These are phyloP conservation scores for Channa argus DNA, from an alignment of 2,113 vertebrate genomes.

Conservation along the genomic window DNA sequence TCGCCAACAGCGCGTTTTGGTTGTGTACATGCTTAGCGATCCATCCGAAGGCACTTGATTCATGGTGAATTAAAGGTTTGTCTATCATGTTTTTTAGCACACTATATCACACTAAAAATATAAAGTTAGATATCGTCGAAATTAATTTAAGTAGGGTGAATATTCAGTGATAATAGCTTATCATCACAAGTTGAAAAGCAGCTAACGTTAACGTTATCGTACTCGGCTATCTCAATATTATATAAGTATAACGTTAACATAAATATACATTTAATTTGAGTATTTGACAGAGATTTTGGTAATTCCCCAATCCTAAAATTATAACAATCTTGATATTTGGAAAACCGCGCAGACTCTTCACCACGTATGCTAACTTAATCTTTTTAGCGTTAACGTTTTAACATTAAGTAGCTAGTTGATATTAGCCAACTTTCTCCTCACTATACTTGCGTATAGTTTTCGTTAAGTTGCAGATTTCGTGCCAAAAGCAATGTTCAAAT, in stretches of 20 bases:
- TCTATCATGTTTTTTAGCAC: not conserved
- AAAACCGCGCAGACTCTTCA: too few relatives aligned
- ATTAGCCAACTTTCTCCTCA: not conserved
- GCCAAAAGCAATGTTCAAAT: accelerated
- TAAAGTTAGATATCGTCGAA: accelerated
- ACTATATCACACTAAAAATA: accelerated
- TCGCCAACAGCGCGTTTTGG: conserved; percentile 68
- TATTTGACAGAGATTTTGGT: too few relatives aligned
- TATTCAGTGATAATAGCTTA: not conserved
- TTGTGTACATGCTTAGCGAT: conserved; percentile 58
- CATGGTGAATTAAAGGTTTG: conserved; percentile 60
- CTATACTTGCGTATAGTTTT: too few relatives aligned
- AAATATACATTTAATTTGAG: too few relatives aligned
- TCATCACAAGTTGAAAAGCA: not conserved
- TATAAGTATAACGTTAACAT: too few relatives aligned
- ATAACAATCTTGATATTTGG: too few relatives aligned
- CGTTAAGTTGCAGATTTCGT: not conserved
- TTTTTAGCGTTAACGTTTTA: not conserved
- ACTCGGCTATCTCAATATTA: too few relatives aligned
- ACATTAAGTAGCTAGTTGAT: too few relatives aligned
- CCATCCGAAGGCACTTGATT: not conserved
- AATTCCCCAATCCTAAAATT: too few relatives aligned
- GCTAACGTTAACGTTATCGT: conserved; percentile 9
- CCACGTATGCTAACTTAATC: not conserved
- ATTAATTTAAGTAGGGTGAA: not conserved